phyloP scores from a whole-genome alignment of 2,888 invertebrate species.

The Aspidapion aeneum region DNA sequence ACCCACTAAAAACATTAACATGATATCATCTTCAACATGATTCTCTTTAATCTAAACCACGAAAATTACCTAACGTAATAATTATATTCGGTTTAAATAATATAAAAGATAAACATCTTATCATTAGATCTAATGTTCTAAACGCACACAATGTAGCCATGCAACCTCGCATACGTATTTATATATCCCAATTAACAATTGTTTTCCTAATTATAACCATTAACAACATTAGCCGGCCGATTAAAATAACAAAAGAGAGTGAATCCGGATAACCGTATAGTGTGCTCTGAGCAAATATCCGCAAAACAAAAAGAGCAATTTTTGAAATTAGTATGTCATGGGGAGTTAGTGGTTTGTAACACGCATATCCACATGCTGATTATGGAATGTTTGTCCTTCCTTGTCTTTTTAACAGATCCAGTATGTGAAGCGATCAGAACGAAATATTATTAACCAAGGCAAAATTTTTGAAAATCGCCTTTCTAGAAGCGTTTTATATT shows the following conservation, averaged over 20 bases:
- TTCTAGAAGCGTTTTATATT: no score
- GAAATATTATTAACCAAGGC: no score
- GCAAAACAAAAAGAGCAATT: not conserved
- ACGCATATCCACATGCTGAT: no score
- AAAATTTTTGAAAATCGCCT: no score
- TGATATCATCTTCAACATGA: no score
- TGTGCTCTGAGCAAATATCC: not conserved
- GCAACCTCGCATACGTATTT: not conserved
- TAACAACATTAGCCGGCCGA: not conserved
- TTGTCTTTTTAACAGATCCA: no score
- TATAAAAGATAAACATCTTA: not conserved
- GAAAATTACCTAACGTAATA: no score
- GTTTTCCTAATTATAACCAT: not conserved
- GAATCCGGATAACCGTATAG: not conserved
- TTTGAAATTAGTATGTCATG: not conserved
- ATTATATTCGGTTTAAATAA: no score
- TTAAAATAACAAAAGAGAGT: not conserved
- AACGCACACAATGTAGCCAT: not conserved
- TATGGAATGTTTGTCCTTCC: no score
- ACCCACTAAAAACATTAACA: no score
- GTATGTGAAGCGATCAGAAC: no score
- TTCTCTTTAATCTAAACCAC: no score
- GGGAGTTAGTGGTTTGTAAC: not conserved
- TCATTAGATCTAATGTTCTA: not conserved
- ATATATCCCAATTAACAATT: not conserved